Evolutionary conservation across 2,797 vertebrate genomes (phyloP).

Genomic region (Sciurus carolinensis): DNA sequence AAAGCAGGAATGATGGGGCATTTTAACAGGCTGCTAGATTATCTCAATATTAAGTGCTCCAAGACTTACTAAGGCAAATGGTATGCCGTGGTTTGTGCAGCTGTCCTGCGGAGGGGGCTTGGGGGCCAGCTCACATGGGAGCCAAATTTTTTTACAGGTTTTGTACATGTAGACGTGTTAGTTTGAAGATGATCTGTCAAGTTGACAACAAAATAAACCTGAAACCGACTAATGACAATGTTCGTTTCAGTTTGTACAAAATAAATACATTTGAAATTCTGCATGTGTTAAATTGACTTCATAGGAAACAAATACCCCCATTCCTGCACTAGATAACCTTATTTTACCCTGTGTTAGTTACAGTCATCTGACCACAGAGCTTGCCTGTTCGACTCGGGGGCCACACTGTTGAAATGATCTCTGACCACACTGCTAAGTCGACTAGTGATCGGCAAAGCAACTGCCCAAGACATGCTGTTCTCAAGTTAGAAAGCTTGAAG

Average conservation of each 20-base stretch:
- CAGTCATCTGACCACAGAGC: neutral
- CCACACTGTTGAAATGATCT: neutral
- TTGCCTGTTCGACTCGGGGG: neutral
- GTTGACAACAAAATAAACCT: neutral
- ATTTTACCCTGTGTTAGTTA: slow-evolving; percentile 55
- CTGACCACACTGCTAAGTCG: slow-evolving; percentile 5
- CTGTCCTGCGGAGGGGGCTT: slow-evolving; percentile 54
- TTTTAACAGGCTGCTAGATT: slow-evolving; percentile 49
- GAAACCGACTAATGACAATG: neutral
- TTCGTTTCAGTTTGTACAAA: slow-evolving; percentile 64
- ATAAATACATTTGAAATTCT: slow-evolving; percentile 46
- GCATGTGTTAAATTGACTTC: slow-evolving; percentile 39
- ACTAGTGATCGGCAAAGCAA: neutral
- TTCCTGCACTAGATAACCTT: neutral
- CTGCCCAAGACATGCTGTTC: neutral
- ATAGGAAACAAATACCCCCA: neutral
- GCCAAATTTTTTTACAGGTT: slow-evolving; percentile 73
- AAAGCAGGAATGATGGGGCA: neutral
- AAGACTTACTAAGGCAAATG: slow-evolving; percentile 67
- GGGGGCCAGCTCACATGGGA: neutral
- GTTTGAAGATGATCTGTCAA: slow-evolving; percentile 48
- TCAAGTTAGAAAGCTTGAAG: neutral
- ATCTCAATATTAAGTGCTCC: neutral
- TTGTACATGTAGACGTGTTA: slow-evolving; percentile 48
- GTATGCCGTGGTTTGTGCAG: slow-evolving; percentile 60